These are phyloP conservation scores for Octomys mimax DNA, from an alignment of 2,797 vertebrate genomes.

Conservation along the genomic window DNA sequence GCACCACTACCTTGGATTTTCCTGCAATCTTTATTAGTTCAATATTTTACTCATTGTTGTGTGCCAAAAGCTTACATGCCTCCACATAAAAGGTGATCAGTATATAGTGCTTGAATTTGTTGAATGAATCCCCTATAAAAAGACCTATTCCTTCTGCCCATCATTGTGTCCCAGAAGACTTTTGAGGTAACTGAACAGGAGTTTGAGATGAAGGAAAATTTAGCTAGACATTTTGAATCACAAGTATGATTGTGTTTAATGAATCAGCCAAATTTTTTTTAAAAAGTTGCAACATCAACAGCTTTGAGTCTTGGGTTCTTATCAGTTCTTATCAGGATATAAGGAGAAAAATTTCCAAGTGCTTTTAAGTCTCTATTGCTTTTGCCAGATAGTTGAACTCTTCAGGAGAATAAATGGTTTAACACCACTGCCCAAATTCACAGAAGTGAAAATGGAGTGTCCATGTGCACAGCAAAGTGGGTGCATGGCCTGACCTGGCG, in stretches of 20 bases:
- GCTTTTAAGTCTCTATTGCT: slow-evolving; percentile 43
- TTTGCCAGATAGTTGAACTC: slow-evolving; percentile 45
- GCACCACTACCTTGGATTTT: not conserved
- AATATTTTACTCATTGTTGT: not conserved
- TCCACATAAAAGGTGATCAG: not conserved
- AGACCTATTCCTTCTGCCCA: not conserved
- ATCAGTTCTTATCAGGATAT: slow-evolving; percentile 28
- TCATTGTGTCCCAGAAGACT: not conserved
- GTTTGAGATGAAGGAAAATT: not conserved
- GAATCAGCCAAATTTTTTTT: not conserved
- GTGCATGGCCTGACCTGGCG: not conserved
- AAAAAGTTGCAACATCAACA: not conserved
- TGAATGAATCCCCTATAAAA: not conserved
- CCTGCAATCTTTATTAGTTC: not conserved
- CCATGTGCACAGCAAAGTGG: not conserved
- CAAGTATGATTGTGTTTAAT: not conserved
- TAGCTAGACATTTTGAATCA: not conserved
- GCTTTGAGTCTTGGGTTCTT: not conserved
- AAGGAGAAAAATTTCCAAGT: slow-evolving; percentile 50
- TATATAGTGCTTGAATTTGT: slow-evolving; percentile 8
- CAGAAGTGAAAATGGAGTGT: slow-evolving; percentile 3
- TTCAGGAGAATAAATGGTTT: slow-evolving; percentile 10
- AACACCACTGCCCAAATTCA: not conserved
- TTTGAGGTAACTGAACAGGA: not conserved
- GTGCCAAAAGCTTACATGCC: not conserved